Conservation (phyloP, 2,888 invertebrate genomes). For the Pyralis farinalis region DNA sequence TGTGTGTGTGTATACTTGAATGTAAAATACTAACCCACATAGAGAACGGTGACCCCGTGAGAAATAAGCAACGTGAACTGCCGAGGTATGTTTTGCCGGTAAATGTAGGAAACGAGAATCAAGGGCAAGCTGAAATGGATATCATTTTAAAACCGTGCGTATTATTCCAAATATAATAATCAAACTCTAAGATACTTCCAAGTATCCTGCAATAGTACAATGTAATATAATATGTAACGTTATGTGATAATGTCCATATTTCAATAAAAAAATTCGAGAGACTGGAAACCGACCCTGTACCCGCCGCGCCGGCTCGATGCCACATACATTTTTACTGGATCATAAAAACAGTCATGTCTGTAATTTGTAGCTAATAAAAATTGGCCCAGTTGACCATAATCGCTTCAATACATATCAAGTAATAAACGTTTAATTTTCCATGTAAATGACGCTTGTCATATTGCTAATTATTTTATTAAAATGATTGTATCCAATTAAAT, state of each 20-base stretch:
- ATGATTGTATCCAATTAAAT: too few relatives aligned
- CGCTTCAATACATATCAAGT: neutral
- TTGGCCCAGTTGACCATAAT: constrained; percentile 3
- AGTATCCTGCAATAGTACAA: neutral
- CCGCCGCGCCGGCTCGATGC: neutral
- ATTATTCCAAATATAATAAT: neutral
- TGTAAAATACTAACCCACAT: neutral
- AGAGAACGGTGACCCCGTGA: constrained; percentile 10
- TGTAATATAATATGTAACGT: neutral
- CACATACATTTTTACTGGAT: neutral
- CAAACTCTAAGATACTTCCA: neutral
- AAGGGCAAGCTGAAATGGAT: constrained; percentile 3
- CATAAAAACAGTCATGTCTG: neutral
- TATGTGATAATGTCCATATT: neutral
- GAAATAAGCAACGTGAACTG: constrained; percentile 4
- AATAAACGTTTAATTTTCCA: constrained; percentile 14
- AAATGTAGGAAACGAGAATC: constrained; percentile 6
- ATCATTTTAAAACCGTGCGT: neutral
- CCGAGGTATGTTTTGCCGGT: neutral
- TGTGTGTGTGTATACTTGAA: too few relatives aligned
- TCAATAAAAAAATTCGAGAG: neutral
- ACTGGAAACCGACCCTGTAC: neutral
- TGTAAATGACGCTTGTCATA: constrained; percentile 12
- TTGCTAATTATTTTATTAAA: neutral
- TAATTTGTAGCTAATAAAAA: constrained; percentile 1